Evolutionary conservation across 2,888 invertebrate species (phyloP), one percentile per base, ranked within the genome.

Genomic region (Morinoia aosen): DNA sequence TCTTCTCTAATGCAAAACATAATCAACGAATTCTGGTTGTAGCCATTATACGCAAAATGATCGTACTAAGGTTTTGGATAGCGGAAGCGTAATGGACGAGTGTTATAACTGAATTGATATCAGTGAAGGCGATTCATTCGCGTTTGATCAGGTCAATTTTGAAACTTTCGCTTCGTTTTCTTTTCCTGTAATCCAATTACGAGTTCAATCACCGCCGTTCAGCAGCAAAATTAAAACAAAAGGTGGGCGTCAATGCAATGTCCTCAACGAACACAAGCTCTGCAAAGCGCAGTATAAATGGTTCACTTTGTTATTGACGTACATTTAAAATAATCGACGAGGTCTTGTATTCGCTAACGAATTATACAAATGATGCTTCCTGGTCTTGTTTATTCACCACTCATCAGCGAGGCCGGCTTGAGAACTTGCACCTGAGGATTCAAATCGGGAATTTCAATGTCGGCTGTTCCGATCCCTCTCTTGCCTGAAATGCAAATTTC

Each of bases 351-450:
- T 76, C 1, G 33, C 33, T 76, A 33, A 33, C 76, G 33, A 10
- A 33, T 33, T 25, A 76, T 76, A 33, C 33, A 33, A 76, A 14
- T 33, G 33, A 76, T 33, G 76, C 25, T 8, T 76, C 25, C 76
- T 76, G 76, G 76, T 76, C 25, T 76, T 76, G 76, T 10, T 33
- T 76, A 76, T 76, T 76, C 25, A 76, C 8, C 16, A 76, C 76
- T 33, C 76, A 76, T 76, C 76, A 76, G 76, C 25, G 76, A 10
- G 33, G 25, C 76, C 19, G 10, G 76, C 7, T 76, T 10, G 76
- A 76, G 76, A 76, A 76, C 76, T 76, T 76, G 76, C 76, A 76
- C 76, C 76, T 76, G 76, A 76, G 76, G 33, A 76, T 76, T 76
- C 76, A 76, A 61, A 76, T 76, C 25, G 25, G 25, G 76, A 76